phyloP scores from a whole-genome alignment of 2,113 vertebrate species.

The Lamprologus ornatipinnis region DNA sequence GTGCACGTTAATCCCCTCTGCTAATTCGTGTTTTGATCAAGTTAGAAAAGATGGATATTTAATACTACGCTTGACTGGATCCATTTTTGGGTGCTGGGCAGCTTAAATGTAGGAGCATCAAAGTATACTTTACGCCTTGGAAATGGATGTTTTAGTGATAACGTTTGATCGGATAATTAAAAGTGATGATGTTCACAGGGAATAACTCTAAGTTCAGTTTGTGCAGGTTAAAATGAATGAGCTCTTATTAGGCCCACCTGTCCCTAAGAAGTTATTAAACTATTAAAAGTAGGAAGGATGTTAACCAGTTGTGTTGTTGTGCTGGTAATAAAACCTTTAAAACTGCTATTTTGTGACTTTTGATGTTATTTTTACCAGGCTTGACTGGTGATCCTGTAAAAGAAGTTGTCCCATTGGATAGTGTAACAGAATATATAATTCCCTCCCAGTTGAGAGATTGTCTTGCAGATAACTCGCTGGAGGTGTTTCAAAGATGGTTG shows the following conservation, averaged over 20 bases:
- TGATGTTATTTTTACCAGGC: fast-evolving
- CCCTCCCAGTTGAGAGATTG: background rate
- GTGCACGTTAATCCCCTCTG: background rate
- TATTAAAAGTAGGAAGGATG: background rate
- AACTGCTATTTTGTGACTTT: background rate
- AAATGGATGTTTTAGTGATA: background rate
- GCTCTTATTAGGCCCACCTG: background rate
- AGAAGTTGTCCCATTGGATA: background rate
- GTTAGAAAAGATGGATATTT: background rate
- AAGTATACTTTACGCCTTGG: background rate
- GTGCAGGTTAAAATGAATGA: background rate
- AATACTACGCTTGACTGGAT: background rate
- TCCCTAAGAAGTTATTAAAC: background rate
- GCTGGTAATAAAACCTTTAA: background rate
- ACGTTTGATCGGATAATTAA: background rate
- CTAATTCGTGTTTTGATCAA: background rate
- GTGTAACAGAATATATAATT: background rate
- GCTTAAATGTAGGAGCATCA: background rate
- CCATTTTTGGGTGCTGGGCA: background rate
- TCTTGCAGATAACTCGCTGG: background rate
- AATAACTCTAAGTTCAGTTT: background rate
- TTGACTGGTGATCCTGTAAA: background rate
- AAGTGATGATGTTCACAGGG: background rate
- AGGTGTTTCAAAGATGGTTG: background rate
- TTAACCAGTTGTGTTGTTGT: background rate